Percentiles rank a stretch among this genome's conserved stretches.
These are phyloP conservation scores for Bombus affinis DNA, from an alignment of 1,140 invertebrate species.

Conservation along the genomic window DNA sequence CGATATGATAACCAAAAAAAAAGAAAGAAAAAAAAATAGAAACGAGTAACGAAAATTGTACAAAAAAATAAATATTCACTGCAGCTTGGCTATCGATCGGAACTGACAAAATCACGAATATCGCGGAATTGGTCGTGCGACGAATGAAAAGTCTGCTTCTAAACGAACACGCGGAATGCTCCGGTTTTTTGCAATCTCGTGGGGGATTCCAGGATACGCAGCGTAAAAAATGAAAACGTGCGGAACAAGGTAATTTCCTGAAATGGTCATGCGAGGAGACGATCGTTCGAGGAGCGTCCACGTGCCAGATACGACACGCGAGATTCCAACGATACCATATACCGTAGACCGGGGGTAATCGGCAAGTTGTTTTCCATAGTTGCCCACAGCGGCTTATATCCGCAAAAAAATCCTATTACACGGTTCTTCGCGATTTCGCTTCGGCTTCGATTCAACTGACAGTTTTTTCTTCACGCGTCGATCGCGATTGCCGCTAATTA, in stretches of 20 bases:
- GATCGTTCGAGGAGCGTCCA: slow-evolving; percentile 33
- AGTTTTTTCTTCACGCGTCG: background rate
- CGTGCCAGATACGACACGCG: slow-evolving; percentile 47
- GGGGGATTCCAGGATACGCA: slow-evolving; percentile 15
- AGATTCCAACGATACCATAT: slow-evolving; percentile 43
- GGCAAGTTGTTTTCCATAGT: slow-evolving; percentile 32
- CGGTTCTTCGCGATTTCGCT: slow-evolving; percentile 18
- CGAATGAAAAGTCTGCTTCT: background rate
- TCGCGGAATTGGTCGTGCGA: background rate
- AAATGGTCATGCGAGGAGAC: slow-evolving; percentile 47
- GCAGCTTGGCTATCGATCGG: background rate
- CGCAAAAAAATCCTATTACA: slow-evolving; percentile 24
- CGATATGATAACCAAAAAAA: no score
- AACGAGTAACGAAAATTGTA: background rate
- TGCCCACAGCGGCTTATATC: background rate
- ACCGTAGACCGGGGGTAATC: slow-evolving; percentile 25
- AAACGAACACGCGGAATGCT: slow-evolving; percentile 5
- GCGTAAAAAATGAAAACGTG: slow-evolving; percentile 49
- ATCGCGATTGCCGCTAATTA: slow-evolving; percentile 7
- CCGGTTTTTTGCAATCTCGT: slow-evolving; percentile 24
- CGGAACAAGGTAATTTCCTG: slow-evolving; percentile 50
- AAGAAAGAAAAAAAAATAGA: background rate
- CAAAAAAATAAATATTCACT: background rate
- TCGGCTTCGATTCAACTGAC: background rate
- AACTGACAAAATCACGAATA: background rate